A percentile compares a stretch with the other conserved stretches of the same genome.
These are phyloP conservation scores for Chaetodon trifasciatus DNA, from an alignment of 2,797 vertebrate genomes.

Conservation along the genomic window DNA sequence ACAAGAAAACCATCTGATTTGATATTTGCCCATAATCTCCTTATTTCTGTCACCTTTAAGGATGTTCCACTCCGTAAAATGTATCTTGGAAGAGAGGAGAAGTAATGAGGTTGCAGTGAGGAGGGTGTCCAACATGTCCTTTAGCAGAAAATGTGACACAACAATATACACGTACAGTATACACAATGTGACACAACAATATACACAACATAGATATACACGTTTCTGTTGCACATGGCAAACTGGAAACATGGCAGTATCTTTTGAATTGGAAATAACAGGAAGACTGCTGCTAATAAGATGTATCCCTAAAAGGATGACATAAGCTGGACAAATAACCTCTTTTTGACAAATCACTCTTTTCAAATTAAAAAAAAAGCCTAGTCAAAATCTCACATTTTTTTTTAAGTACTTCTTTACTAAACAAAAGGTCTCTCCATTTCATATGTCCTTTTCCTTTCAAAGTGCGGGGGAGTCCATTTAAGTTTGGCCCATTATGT, in stretches of 20 bases:
- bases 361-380: not conserved
- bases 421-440: constrained; percentile 6
- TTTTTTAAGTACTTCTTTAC: constrained; percentile 1
- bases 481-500: constrained; percentile 35
- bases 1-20: not conserved
- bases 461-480: constrained; percentile 21
- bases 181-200: too few species aligned
- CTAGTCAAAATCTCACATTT: not conserved
- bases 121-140: not conserved
- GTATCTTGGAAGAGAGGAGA: not conserved
- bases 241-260: not conserved
- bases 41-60: not conserved
- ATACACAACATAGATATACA: too few species aligned
- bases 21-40: not conserved
- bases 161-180: not conserved
- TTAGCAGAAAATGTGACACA: not conserved
- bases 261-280: not conserved
- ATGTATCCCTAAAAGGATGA: not conserved
- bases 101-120: not conserved
- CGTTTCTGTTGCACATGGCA: too few species aligned
- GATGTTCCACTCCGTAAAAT: not conserved
- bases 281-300: not conserved
- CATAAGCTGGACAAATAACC: not conserved
- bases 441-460: constrained; percentile 25
- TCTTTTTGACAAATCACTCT: not conserved